Evolutionary conservation across 2,797 vertebrate species (phyloP).

Genomic region (Pelobates cultripes): DNA sequence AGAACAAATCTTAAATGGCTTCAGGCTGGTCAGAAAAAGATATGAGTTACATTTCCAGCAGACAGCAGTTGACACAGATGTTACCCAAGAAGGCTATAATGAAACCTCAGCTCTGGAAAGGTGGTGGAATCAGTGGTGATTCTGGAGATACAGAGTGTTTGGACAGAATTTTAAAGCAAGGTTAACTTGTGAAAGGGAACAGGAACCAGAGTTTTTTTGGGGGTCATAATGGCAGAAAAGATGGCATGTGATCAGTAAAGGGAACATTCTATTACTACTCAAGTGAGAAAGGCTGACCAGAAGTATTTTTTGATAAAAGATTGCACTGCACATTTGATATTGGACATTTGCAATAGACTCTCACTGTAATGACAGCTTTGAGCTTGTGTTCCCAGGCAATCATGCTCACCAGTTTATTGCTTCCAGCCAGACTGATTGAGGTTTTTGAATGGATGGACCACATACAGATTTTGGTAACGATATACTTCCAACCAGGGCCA

Average conservation of each 20-base stretch:
- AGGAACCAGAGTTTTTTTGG: conserved; percentile 92
- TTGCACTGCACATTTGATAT: conserved; percentile 78
- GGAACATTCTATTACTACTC: conserved; percentile 88
- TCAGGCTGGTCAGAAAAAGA: too few relatives aligned
- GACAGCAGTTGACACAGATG: too few relatives aligned
- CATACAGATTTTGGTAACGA: conserved; percentile 91
- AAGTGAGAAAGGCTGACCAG: conserved; percentile 92
- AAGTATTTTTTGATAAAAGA: conserved; percentile 81
- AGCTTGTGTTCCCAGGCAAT: conserved; percentile 78
- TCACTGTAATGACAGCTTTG: conserved; percentile 84
- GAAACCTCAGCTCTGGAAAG: too few relatives aligned
- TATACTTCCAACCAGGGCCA: conserved; percentile 82
- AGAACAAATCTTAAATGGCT: too few relatives aligned
- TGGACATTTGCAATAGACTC: conserved; percentile 84
- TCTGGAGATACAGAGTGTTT: conserved; percentile 77
- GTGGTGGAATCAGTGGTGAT: conserved; percentile 46
- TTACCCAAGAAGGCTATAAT: too few relatives aligned
- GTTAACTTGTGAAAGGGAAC: conserved; percentile 90
- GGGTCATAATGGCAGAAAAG: conserved; percentile 92
- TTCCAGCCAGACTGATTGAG: conserved; percentile 76
- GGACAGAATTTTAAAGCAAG: conserved; percentile 84
- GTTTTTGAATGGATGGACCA: conserved; percentile 94
- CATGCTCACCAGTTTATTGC: conserved; percentile 90
- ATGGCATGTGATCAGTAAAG: conserved; percentile 90
- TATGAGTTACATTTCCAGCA: too few relatives aligned